Evolutionary conservation across 2,113 vertebrate genomes (phyloP).

Genomic region (Recurvirostra avosetta): DNA sequence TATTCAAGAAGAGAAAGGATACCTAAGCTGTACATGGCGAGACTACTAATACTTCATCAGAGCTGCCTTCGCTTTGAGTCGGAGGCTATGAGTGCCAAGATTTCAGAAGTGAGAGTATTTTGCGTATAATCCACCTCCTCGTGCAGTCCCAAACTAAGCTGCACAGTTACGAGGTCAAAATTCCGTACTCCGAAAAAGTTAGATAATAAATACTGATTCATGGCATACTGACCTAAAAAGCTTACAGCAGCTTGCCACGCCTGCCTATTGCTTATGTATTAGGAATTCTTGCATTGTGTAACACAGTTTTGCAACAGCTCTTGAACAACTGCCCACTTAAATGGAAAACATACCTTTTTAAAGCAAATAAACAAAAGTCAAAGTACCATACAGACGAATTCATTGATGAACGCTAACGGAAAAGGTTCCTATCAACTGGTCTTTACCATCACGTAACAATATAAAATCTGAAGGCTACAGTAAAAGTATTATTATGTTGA

Average conservation of each 20-base stretch:
- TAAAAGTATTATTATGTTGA: neutral
- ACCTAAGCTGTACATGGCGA: neutral
- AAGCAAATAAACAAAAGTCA: neutral
- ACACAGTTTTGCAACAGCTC: constrained; percentile 49
- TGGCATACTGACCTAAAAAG: constrained; percentile 69
- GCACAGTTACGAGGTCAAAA: neutral
- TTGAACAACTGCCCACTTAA: constrained; percentile 29
- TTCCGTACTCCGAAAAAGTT: neutral
- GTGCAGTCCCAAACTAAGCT: neutral
- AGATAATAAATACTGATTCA: constrained; percentile 52
- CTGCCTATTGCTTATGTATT: constrained; percentile 45
- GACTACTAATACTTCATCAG: constrained; percentile 10
- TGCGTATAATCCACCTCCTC: neutral
- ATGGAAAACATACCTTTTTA: constrained; percentile 48
- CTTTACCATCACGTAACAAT: fast-evolving
- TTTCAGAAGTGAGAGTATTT: neutral
- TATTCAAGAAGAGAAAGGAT: constrained; percentile 18
- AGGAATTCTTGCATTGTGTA: constrained; percentile 62
- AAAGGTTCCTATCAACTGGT: neutral
- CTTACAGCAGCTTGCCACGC: neutral
- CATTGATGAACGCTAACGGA: neutral
- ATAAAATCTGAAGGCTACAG: neutral
- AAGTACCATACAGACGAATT: neutral
- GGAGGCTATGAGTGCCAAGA: neutral
- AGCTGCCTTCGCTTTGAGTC: neutral